Base-by-base conservation (phyloP, 2,113 vertebrate genomes). In the Arvicanthis niloticus region DNA sequence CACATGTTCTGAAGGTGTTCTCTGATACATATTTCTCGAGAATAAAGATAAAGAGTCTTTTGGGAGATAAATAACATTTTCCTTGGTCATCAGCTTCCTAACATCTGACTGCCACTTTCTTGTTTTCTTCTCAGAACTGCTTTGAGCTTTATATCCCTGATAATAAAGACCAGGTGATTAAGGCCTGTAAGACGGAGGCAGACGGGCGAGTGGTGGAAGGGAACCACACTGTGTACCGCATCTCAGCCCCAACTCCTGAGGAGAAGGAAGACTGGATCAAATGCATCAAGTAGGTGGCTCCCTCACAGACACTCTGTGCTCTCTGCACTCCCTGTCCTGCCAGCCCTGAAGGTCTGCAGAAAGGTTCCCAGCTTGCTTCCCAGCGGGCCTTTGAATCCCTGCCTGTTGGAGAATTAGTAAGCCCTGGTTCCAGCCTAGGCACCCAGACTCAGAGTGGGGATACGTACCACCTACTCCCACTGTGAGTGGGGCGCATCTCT, bases 201-300 rank as follows among this genome's bases (percentile, higher is more conserved):
- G 99, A 99, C 0, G 99, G 99, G 1, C 99, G 99, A 0, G 99
- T 99, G n/a, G 99, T 99, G 42, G 99, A 99, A 96, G 99, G 99
- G 11, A 99, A 99, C 98, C 99, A 99, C 98, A 99, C 99, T 0
- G 99, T 99, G 94, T 99, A 99, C 96, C 99, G 99, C 11, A 99
- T 99, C 97, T 99, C 99, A 0, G 99, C 99, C 13, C 99, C 99
- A 51, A 99, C 99, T 0, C 96, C 99, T 0, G 99, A 99, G 93
- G 99, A 99, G 95, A 99, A 99, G 98, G 99, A 99, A 0, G 99
- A 99, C 94, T 99, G 99, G 99, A 99, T 99, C 87, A 99, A 99
- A 96, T 99, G 99, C 98, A 99, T 99, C 97, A 99, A 99, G 99
- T 99, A 98, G 98, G 99, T 91, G 53, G 15, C 65, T 1, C 0